phyloP scores from a whole-genome alignment of 2,797 vertebrate species.

The Enteromius afrohamiltoni region DNA sequence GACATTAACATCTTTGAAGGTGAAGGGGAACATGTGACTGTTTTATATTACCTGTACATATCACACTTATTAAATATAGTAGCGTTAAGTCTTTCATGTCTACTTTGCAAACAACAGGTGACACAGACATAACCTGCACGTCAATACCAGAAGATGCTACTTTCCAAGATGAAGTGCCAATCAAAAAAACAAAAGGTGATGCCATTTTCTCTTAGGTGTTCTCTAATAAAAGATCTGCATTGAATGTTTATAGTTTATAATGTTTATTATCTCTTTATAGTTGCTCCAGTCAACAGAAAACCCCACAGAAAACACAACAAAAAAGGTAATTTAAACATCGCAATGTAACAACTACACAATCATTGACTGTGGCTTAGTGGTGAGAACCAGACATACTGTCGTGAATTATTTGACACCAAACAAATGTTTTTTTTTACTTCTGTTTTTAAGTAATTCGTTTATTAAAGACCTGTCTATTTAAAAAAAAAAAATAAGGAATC shows the following conservation, averaged over 20 bases:
- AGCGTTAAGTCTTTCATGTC: neutral
- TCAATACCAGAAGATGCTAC: neutral
- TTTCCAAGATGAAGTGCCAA: neutral
- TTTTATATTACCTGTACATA: neutral
- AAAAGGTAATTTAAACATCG: conserved; percentile 20
- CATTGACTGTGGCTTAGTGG: neutral
- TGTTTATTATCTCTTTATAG: neutral
- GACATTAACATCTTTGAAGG: neutral
- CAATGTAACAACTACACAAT: neutral
- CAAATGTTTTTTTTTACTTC: neutral
- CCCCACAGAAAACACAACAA: conserved; percentile 15
- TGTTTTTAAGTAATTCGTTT: neutral
- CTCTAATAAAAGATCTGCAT: neutral
- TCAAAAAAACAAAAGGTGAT: conserved; percentile 44
- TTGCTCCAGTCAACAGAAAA: conserved; percentile 1
- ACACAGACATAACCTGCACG: conserved; percentile 1
- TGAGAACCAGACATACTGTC: neutral
- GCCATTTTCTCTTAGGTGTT: neutral
- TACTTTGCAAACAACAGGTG: conserved; percentile 19
- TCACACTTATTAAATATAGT: neutral
- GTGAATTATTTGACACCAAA: neutral
- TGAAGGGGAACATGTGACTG: neutral
- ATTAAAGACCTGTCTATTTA: neutral
- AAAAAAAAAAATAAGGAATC: neutral
- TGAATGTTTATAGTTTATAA: too few relatives aligned